Evolutionary conservation across 1,140 invertebrate genomes (phyloP), one percentile per base, ranked within the genome.

Genomic region (Atopsyche davidsoni): DNA sequence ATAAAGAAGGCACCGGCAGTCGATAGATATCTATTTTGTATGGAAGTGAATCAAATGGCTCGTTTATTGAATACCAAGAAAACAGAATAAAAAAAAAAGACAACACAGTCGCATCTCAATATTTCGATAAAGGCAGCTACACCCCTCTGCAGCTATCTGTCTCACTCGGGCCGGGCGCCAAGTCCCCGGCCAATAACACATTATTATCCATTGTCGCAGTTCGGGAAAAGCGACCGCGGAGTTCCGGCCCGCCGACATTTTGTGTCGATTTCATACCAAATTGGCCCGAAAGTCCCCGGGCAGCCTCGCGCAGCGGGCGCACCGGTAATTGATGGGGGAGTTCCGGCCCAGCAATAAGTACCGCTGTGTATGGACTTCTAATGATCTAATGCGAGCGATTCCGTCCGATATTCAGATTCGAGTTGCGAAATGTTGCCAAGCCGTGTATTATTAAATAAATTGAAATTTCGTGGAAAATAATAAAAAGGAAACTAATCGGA

Each of bases 181-280:
- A 52, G 46, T 56, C 45, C 49, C 49, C 44, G 51, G 36, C 45
- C 54, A 46, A 52, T 45, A 51, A 10, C 45, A 25, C 54, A 51
- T 52, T 52, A 56, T 56, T 56, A 56, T 51, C 54, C 39, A 52
- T 56, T 52, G 54, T 52, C 44, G 25, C 46, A 17, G 32, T 16
- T 42, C 31, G 39, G 40, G 41, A 43, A 38, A 48, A 48, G 47
- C 28, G 54, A 34, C 42, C 54, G 52, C 38, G 11, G 43, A 56
- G 40, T 56, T 52, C 10, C 43, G 42, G 25, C 35, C 50, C 35
- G 38, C 43, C 31, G 41, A 46, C 42, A 44, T 51, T 51, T 51
- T 51, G 49, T 51, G 44, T 51, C 47, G 48, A 55, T 55, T 51
- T 47, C 36, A 42, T 42, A 42, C 54, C 39, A 56, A 56, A 56